phyloP scores from a whole-genome alignment of 2,113 vertebrate species.

The Varanus salvator region DNA sequence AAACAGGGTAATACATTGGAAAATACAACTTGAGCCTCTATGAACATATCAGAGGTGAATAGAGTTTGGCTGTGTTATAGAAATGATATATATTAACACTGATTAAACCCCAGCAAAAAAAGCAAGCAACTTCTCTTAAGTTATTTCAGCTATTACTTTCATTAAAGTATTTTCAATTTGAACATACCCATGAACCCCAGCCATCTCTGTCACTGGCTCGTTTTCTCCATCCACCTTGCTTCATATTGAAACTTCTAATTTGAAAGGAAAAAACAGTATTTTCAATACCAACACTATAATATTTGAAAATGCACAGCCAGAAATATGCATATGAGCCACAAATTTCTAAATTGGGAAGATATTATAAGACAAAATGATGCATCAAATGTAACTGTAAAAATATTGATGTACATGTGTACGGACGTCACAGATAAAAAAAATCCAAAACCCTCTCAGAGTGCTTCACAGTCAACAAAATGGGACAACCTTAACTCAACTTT shows the following conservation, averaged over 20 bases:
- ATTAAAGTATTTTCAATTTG: slow-evolving; percentile 14
- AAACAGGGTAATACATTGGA: neutral
- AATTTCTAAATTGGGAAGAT: neutral
- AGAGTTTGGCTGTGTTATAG: neutral
- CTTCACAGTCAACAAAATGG: too few species aligned
- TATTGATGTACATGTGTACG: neutral
- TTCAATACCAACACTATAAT: neutral
- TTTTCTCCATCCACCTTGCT: slow-evolving; percentile 94
- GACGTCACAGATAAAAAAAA: neutral
- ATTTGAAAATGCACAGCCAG: neutral
- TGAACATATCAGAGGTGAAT: neutral
- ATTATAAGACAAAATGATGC: neutral
- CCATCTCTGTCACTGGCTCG: slow-evolving; percentile 88
- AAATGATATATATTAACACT: neutral
- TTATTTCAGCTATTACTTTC: slow-evolving; percentile 41
- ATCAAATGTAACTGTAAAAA: neutral
- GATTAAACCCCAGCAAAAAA: neutral
- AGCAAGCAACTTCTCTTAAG: neutral
- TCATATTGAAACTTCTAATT: slow-evolving; percentile 91
- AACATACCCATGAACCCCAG: slow-evolving; percentile 90
- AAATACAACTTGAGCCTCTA: neutral
- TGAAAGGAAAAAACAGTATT: slow-evolving; percentile 43
- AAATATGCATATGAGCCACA: neutral
- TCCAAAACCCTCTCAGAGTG: too few species aligned
- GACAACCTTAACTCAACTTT: neutral